Percentiles rank a stretch among this genome's conserved stretches.
Conservation (phyloP, 2,797 vertebrate species). For the Danionella dracula region DNA sequence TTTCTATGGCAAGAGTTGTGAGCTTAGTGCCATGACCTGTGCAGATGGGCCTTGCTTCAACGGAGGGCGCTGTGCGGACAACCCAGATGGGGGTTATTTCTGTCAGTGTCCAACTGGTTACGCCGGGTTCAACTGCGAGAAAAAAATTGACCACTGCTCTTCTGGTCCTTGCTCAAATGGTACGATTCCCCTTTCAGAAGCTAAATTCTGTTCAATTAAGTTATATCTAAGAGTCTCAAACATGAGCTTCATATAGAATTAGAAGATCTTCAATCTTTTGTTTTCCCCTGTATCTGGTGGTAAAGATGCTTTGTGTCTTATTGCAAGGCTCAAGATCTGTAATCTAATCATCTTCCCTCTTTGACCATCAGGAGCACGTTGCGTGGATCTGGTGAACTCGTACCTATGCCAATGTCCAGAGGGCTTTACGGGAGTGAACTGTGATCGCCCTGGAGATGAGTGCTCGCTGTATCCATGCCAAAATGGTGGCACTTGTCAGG, state of each 20-base stretch:
- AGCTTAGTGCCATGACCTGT: slow-evolving; percentile 90
- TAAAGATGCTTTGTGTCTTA: no score
- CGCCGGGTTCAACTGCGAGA: slow-evolving; percentile 94
- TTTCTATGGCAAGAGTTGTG: slow-evolving; percentile 91
- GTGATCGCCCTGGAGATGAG: slow-evolving; percentile 81
- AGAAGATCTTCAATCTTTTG: no score
- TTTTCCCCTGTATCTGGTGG: no score
- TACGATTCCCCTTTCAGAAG: slow-evolving; percentile 58
- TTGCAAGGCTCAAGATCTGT: no score
- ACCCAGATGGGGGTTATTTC: slow-evolving; percentile 87
- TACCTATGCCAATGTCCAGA: slow-evolving; percentile 90
- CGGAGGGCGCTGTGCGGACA: slow-evolving; percentile 84
- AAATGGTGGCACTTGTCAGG: slow-evolving; percentile 88
- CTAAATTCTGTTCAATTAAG: no score
- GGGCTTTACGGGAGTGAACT: slow-evolving; percentile 88
- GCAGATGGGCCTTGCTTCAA: slow-evolving; percentile 93
- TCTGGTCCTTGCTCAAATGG: slow-evolving; percentile 89
- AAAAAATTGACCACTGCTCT: slow-evolving; percentile 91
- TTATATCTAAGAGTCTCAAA: no score
- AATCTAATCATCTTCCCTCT: not conserved
- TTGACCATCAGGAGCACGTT: slow-evolving; percentile 80
- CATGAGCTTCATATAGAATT: no score
- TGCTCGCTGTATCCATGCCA: slow-evolving; percentile 84
- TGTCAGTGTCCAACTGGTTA: slow-evolving; percentile 88
- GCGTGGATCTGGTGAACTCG: slow-evolving; percentile 85